Evolutionary conservation across 2,797 vertebrate species (phyloP), one percentile per base, ranked within the genome.

Genomic region (Ara ararauna): DNA sequence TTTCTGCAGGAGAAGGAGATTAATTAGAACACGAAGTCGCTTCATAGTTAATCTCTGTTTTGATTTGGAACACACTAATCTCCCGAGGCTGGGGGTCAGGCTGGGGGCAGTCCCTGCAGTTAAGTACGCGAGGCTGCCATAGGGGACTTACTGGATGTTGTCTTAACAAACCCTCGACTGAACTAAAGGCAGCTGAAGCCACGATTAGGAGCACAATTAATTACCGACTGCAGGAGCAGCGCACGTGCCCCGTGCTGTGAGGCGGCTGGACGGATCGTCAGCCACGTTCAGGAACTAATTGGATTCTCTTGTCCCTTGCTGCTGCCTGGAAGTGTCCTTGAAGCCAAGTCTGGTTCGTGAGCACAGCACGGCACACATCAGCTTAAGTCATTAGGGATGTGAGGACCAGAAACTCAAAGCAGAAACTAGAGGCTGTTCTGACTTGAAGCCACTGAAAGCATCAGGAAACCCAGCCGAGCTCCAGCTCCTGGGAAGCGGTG

Each of bases 171-270:
- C 81, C 85, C 81, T 51, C 14, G 34, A 50, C 83, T 78, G 38
- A 92, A 83, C 48, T 83, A 92, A 87, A 89, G 65, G 67, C 82
- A 50, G 54, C 22, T 90, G 80, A 95, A 45, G n/a, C 75, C 22
- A 5, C 2, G 23, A 72, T 66, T 40, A 94, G 80, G 77, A 71
- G 71, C 54, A 60, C 58, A 26, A 36, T 60, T 36, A 60, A 36
- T 60, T 17, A 17, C 58, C 2, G 36, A 60, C 34, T 26, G 34
- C 17, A 60, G 58, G 58, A 60, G 58, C 58, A 60, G 58, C 16
- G 5, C 34, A 17, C 34, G 34, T 36, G 58, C 34, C 58, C 58
- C 2, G 34, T 23, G 10, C 58, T n/a, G 22, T 2, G 3, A 65
- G 79, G 30, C 58, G 72, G 87, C 44, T 26, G 51, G 56, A 44